A percentile compares a stretch with the other conserved stretches of the same genome.
phyloP scores from a whole-genome alignment of 2,113 vertebrate genomes.

The Thomomys bottae region DNA sequence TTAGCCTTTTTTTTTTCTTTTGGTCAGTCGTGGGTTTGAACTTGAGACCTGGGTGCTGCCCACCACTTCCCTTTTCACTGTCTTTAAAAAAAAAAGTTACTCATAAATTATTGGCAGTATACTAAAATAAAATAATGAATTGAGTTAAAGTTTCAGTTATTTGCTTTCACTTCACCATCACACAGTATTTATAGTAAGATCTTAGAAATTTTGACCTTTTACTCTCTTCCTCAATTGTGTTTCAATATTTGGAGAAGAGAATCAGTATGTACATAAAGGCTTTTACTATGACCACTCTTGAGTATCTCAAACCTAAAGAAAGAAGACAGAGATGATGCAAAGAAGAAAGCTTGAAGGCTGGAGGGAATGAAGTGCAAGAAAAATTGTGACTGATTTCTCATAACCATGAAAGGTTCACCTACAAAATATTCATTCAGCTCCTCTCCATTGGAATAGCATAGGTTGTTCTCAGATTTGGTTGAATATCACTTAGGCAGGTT shows the following conservation, averaged over 20 bases:
- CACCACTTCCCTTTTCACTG: too few species aligned
- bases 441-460: not conserved
- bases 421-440: not conserved
- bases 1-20: too few species aligned
- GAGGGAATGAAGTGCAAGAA: not conserved
- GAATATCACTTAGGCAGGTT: not conserved
- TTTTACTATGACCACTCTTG: not conserved
- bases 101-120: not conserved
- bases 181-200: conserved; percentile 36
- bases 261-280: not conserved
- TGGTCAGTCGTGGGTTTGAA: too few species aligned
- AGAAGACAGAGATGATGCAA: not conserved
- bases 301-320: not conserved
- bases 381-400: not conserved
- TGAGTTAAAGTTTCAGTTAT: conserved; percentile 4
- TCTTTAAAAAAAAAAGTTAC: conserved; percentile 60
- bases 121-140: not conserved
- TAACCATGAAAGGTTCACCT: too few species aligned
- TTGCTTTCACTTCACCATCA: conserved; percentile 40
- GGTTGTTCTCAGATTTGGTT: not conserved
- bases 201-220: conserved; percentile 26
- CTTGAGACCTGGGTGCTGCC: too few species aligned
- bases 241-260: not conserved
- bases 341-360: not conserved
- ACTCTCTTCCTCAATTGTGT: not conserved